phyloP scores from a whole-genome alignment of 1,140 invertebrate species.

The Mactra quadrangularis region DNA sequence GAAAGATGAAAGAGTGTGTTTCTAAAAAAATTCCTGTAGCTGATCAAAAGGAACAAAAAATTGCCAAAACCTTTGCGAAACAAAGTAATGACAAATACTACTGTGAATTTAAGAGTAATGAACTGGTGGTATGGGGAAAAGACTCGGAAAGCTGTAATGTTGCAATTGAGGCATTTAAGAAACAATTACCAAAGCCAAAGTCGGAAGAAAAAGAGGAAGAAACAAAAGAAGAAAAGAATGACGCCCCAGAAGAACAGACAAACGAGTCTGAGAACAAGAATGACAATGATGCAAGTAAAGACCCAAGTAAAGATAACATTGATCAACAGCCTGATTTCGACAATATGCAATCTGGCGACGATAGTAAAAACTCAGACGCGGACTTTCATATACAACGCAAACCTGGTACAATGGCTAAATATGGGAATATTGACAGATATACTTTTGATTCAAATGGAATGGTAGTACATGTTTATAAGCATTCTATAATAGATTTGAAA shows the following conservation, averaged over 20 bases:
- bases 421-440: conserved; percentile 22
- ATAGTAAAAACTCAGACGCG: too few species aligned
- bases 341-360: too few species aligned
- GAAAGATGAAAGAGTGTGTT: background rate
- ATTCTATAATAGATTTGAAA: conserved; percentile 23
- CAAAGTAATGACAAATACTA: background rate
- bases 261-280: background rate
- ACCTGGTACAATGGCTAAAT: background rate
- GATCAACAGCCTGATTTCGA: too few species aligned
- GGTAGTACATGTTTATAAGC: conserved; percentile 1
- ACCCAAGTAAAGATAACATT: background rate
- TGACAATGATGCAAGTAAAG: background rate
- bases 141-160: background rate
- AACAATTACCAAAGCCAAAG: background rate
- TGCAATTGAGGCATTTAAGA: background rate
- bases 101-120: background rate
- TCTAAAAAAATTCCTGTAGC: background rate
- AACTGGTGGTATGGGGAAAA: conserved; percentile 8
- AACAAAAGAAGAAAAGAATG: background rate
- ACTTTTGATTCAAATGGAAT: background rate
- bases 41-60: background rate
- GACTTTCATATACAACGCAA: too few species aligned
- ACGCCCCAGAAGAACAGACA: background rate
- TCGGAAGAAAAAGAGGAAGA: background rate
- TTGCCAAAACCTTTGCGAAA: background rate